These are phyloP conservation scores for Passer montanus DNA, from an alignment of 2,113 vertebrate genomes.

Conservation along the genomic window DNA sequence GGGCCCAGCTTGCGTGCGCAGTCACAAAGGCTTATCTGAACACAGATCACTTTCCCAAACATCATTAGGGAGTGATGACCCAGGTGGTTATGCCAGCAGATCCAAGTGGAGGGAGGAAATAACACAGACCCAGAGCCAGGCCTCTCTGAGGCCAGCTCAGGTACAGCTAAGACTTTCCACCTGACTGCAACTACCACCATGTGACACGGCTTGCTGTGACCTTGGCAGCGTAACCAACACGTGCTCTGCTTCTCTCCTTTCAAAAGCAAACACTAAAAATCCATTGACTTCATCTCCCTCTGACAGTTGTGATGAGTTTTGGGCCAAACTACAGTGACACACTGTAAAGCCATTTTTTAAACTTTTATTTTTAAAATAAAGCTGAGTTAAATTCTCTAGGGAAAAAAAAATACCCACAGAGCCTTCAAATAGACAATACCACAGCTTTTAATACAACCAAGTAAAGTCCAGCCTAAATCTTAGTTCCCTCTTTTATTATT, in stretches of 20 bases:
- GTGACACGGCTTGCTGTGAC: neutral
- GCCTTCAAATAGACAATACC: rapidly evolving
- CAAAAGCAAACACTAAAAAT: neutral
- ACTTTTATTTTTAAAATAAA: neutral
- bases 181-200: neutral
- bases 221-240: neutral
- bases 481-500: neutral
- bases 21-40: neutral
- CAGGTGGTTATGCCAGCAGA: neutral
- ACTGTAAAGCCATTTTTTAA: neutral
- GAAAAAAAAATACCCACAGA: neutral
- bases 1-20: rapidly evolving
- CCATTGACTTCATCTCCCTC: neutral
- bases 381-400: neutral
- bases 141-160: neutral
- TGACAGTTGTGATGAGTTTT: neutral
- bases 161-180: neutral
- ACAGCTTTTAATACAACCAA: neutral
- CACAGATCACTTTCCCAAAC: neutral
- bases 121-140: neutral
- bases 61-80: neutral
- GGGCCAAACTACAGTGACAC: neutral
- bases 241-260: neutral
- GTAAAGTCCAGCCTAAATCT: neutral
- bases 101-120: neutral